Base-by-base conservation (phyloP, 2,797 vertebrate genomes). In the Triplophysa bombifrons region DNA sequence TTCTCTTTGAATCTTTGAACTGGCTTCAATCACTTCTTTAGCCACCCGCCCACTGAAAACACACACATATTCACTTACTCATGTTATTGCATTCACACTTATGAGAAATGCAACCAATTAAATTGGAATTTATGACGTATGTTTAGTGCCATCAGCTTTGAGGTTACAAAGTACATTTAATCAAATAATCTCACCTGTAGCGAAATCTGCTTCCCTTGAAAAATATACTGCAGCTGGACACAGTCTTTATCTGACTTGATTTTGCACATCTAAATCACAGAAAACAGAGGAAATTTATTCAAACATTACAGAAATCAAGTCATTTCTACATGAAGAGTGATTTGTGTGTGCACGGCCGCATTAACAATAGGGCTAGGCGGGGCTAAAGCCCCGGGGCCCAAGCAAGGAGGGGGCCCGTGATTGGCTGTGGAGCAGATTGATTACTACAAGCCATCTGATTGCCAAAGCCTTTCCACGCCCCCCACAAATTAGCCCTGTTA, bases 201-300 rank as follows among this genome's bases (percentile, higher is more conserved):
- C 97, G 94, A 94, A 98, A 99, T 92, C 97, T 93, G 90, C 96
- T 98, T 85, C 98, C 97, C 93, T 99, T 98, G 91, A 99, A 99
- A 94, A 99, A 97, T 88, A 99, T 96, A 92, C 96, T 98, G 90
- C 96, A 99, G 92, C 98, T 99, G 66, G 96, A 97, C 85, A 98
- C 94, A 0, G 97, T 99, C 90, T 97, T 98, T 89, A 99, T 97
- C 93, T 99, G 97, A 91, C 98, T 98, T 34, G 98, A 99, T 89
- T 99, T 99, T 82, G 96, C 96, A 91, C 96, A 99, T 90, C 98
- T 99, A 85, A 79, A 68, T 80, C 41, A 46, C 11, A 80, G 46
- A 70, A 82, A 16, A 72, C 12, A 66, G 30, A 74, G 22, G 83
- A 56, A 44, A 68, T 56, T 2, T 67, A 34, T 9, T n/a, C 19